phyloP scores from a whole-genome alignment of 2,113 vertebrate species.

The Grallaria varia region DNA sequence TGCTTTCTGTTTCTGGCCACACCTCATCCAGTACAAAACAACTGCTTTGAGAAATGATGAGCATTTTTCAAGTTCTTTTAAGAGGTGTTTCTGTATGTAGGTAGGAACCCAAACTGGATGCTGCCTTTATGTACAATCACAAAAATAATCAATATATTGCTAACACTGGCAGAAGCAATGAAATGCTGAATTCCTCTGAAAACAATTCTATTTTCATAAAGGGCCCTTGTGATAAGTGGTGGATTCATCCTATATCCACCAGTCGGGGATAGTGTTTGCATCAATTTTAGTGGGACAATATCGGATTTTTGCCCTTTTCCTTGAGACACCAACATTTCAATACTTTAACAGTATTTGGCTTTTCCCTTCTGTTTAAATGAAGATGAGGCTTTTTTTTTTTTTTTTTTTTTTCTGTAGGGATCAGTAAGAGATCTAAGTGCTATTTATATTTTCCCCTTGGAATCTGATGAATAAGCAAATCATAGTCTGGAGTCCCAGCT shows the following conservation, averaged over 20 bases:
- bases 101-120: neutral
- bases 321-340: neutral
- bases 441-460: neutral
- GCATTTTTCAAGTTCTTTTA: neutral
- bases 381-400: neutral
- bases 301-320: neutral
- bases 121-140: neutral
- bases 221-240: neutral
- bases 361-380: neutral
- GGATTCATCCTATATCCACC: neutral
- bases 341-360: neutral
- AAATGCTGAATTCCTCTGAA: neutral
- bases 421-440: neutral
- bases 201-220: neutral
- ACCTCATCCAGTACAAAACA: neutral
- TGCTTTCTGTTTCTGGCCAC: neutral
- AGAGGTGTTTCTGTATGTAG: neutral
- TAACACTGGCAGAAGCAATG: neutral
- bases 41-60: neutral
- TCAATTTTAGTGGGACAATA: neutral
- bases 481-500: neutral
- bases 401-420: neutral
- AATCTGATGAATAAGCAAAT: constrained; percentile 38
- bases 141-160: neutral
- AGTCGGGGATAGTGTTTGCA: neutral